Conservation (phyloP, 2,113 vertebrate genomes). For the Antechinus flavipes region DNA sequence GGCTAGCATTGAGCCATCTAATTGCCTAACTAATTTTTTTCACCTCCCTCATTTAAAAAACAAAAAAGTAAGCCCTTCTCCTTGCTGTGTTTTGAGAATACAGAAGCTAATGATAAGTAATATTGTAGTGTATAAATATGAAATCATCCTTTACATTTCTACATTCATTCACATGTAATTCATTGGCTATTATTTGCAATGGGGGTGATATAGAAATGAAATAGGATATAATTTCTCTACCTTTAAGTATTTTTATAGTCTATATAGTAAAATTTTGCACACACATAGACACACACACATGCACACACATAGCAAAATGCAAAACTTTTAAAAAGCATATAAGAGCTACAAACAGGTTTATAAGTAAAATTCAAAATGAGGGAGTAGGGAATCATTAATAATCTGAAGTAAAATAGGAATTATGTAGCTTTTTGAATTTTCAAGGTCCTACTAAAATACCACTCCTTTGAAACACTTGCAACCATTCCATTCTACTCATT, state of each 20-base stretch:
- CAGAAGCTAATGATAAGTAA: neutral
- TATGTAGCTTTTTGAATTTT: neutral
- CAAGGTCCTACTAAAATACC: neutral
- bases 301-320: neutral
- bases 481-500: neutral
- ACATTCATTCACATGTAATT: neutral
- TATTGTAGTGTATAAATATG: neutral
- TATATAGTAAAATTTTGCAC: neutral
- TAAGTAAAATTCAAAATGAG: neutral
- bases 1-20: too few species aligned
- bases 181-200: neutral
- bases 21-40: neutral
- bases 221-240: neutral
- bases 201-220: neutral
- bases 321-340: neutral
- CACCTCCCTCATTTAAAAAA: neutral
- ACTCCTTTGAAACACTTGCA: neutral
- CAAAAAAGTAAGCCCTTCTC: neutral
- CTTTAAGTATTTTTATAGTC: neutral
- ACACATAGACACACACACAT: too few species aligned
- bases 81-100: neutral
- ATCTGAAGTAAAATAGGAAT: neutral
- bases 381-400: neutral
- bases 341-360: neutral
- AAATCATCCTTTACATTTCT: neutral